Conservation (phyloP, 2,888 invertebrate genomes). For the Chrysodeixis includens region DNA sequence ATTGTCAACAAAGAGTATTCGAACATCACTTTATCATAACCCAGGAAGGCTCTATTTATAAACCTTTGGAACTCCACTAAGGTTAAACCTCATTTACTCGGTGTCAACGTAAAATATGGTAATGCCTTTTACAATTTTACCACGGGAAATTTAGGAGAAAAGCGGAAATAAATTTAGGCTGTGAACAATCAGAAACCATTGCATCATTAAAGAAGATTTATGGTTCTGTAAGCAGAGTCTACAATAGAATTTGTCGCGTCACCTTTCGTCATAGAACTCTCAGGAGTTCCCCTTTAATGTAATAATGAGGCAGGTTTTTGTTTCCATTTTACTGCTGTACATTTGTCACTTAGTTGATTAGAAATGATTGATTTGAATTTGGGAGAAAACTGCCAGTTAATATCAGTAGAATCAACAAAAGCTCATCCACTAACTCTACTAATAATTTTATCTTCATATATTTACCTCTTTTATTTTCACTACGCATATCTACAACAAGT, state of each 20-base stretch:
- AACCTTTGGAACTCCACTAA: conserved; percentile 32
- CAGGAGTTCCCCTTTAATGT: background rate
- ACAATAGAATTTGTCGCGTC: conserved; percentile 34
- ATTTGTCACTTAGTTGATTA: background rate
- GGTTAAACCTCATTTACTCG: conserved; percentile 64
- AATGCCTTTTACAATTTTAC: conserved; percentile 61
- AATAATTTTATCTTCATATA: no score
- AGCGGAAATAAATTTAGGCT: conserved; percentile 66
- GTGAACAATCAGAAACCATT: conserved; percentile 63
- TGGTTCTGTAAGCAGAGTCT: conserved; percentile 33
- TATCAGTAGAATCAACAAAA: background rate
- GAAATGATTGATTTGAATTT: background rate
- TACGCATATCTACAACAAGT: no score
- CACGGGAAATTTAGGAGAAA: conserved; percentile 57
- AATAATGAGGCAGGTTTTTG: conserved; percentile 1
- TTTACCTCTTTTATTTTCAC: no score
- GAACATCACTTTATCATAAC: background rate
- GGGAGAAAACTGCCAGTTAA: background rate
- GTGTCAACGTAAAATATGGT: conserved; percentile 70
- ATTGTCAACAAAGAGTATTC: background rate
- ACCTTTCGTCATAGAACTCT: conserved; percentile 13
- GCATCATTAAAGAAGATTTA: conserved; percentile 68
- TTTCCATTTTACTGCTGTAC: background rate
- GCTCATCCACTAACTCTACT: no score
- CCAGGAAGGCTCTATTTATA: background rate